Evolutionary conservation across 2,797 vertebrate genomes (phyloP).

Genomic region (Benthosema pterotum): DNA sequence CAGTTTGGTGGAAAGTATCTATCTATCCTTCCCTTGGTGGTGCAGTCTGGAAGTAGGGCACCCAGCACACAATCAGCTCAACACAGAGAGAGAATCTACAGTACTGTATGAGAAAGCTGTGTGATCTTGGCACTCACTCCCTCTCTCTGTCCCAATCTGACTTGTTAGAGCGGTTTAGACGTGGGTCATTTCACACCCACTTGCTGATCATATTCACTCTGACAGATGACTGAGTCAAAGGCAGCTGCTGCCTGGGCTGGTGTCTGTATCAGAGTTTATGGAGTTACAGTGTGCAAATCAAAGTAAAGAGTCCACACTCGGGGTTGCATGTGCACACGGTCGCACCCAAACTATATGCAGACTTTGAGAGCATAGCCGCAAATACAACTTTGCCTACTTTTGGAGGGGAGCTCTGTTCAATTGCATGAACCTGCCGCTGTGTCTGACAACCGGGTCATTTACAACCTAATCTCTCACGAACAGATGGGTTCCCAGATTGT

Average conservation of each 20-base stretch:
- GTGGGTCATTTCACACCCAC: conserved; percentile 41
- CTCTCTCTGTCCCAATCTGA: conserved; percentile 32
- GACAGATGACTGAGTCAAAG: conserved; percentile 11
- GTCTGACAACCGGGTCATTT: too few species aligned
- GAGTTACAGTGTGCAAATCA: not conserved
- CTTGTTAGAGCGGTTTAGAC: conserved; percentile 40
- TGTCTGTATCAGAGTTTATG: conserved; percentile 4
- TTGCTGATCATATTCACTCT: conserved; percentile 20
- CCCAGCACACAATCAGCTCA: conserved; percentile 43
- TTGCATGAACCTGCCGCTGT: too few species aligned
- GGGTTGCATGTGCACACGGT: too few species aligned
- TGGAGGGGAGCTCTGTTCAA: not conserved
- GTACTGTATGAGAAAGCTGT: conserved; percentile 21
- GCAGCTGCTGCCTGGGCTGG: not conserved
- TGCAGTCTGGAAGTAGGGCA: conserved; percentile 68
- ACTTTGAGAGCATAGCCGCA: not conserved
- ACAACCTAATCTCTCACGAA: too few species aligned
- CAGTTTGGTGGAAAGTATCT: conserved; percentile 44
- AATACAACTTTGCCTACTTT: not conserved
- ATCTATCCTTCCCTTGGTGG: conserved; percentile 37
- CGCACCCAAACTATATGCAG: not conserved
- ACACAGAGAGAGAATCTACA: conserved; percentile 27
- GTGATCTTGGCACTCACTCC: conserved; percentile 26
- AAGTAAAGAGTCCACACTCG: too few species aligned
- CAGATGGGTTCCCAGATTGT: too few species aligned